Evolutionary conservation across 30 jellyfish, hydroid and myxozoan species (phyloP).

Genomic region (Aurelia coerulea): DNA sequence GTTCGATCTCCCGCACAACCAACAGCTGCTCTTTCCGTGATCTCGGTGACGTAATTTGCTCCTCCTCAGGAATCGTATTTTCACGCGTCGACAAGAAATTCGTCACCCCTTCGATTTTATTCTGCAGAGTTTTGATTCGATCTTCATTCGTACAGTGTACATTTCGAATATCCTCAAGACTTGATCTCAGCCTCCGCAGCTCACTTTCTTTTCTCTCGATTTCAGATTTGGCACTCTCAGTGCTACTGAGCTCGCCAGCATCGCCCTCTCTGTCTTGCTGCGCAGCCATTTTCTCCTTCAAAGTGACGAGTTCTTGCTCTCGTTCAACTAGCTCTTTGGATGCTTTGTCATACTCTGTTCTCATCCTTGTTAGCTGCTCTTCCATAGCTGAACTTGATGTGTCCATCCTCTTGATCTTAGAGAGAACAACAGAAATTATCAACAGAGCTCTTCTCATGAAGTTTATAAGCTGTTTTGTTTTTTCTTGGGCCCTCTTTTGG

Average conservation of each 20-base stretch:
- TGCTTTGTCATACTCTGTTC: slow-evolving; percentile 46
- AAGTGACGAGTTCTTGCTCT: slow-evolving; percentile 38
- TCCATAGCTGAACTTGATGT: slow-evolving; percentile 53
- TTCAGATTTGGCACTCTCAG: slow-evolving; percentile 63
- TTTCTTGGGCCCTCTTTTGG: too few relatives aligned
- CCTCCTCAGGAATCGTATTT: slow-evolving; percentile 40
- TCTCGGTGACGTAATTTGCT: background rate
- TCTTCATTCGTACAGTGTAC: slow-evolving; percentile 69
- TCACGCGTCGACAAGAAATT: slow-evolving; percentile 48
- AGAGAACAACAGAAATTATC: background rate
- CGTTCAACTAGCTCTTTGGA: slow-evolving; percentile 43
- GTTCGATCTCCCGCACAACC: slow-evolving; percentile 74
- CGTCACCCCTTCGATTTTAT: slow-evolving; percentile 78
- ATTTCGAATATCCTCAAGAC: slow-evolving; percentile 69
- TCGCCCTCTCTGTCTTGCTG: slow-evolving; percentile 72
- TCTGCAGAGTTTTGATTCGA: slow-evolving; percentile 62
- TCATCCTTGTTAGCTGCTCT: slow-evolving; percentile 51
- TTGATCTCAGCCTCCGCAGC: slow-evolving; percentile 56
- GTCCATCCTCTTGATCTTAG: slow-evolving; percentile 50
- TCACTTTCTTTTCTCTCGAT: slow-evolving; percentile 55
- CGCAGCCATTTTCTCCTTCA: slow-evolving; percentile 37
- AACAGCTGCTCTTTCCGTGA: slow-evolving; percentile 57
- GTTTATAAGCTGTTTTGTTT: too few relatives aligned
- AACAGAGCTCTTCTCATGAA: too few relatives aligned
- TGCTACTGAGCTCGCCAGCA: slow-evolving; percentile 61